These are phyloP conservation scores for Synanceia verrucosa DNA, from an alignment of 2,797 vertebrate species.

Conservation along the genomic window DNA sequence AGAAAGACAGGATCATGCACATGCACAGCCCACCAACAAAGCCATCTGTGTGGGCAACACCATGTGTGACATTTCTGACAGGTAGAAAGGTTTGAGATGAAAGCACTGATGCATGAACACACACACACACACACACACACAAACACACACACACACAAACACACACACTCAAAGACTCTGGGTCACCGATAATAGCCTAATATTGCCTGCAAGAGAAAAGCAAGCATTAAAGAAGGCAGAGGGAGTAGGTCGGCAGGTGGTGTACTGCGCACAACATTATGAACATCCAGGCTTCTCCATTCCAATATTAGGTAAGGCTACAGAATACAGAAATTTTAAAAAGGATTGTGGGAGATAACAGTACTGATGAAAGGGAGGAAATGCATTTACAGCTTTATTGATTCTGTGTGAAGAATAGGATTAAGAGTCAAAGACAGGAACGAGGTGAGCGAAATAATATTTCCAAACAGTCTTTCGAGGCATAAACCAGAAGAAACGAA, in stretches of 20 bases:
- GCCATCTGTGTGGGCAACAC: slow-evolving; percentile 48
- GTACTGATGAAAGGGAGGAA: slow-evolving; percentile 38
- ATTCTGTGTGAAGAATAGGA: slow-evolving; percentile 23
- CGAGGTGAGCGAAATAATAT: slow-evolving; percentile 1
- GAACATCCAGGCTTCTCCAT: slow-evolving; percentile 19
- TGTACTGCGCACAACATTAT: slow-evolving; percentile 29
- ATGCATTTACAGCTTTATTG: slow-evolving; percentile 41
- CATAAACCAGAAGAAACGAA: not conserved
- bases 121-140: not conserved
- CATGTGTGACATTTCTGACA: slow-evolving; percentile 65
- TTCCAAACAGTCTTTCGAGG: not conserved
- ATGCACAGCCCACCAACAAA: slow-evolving; percentile 51
- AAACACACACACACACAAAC: slow-evolving; percentile 8
- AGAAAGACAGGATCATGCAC: slow-evolving; percentile 22
- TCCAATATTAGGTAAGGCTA: slow-evolving; percentile 12
- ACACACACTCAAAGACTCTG: slow-evolving; percentile 8
- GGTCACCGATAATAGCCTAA: slow-evolving; percentile 44
- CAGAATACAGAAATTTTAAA: slow-evolving; percentile 26
- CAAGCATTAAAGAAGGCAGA: slow-evolving; percentile 18
- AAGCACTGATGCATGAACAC: slow-evolving; percentile 19
- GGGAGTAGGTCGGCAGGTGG: slow-evolving; percentile 27
- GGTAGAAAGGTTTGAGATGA: slow-evolving; percentile 40
- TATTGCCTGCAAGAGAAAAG: slow-evolving; percentile 40
- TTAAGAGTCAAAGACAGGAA: slow-evolving; percentile 23
- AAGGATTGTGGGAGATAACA: slow-evolving; percentile 31